Conservation (phyloP, 2,113 vertebrate genomes). For the Etheostoma spectabile region DNA sequence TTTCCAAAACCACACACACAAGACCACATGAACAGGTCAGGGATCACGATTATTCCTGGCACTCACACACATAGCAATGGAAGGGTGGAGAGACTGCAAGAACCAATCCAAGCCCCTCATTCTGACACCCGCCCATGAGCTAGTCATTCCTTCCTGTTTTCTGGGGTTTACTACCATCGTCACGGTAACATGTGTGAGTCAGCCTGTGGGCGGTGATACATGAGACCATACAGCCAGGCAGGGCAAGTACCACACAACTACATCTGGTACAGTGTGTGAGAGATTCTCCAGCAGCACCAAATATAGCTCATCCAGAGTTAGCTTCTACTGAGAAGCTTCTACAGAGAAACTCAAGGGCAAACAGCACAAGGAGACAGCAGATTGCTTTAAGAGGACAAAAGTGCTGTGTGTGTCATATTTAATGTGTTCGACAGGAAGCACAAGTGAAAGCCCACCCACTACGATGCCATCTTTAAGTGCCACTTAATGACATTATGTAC, state of each 20-base stretch:
- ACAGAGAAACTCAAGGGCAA: constrained; percentile 54
- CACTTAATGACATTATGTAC: neutral
- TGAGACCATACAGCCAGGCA: constrained; percentile 36
- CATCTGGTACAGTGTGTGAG: neutral
- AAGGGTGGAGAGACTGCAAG: constrained; percentile 17
- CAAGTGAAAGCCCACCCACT: constrained; percentile 10
- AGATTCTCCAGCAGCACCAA: constrained; percentile 31
- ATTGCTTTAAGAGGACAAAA: constrained; percentile 6
- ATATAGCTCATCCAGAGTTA: constrained; percentile 62
- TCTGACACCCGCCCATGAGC: constrained; percentile 7
- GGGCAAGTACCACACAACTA: constrained; percentile 8
- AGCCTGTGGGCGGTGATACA: constrained; percentile 7
- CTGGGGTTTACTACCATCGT: constrained; percentile 38
- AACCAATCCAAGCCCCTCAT: constrained; percentile 47
- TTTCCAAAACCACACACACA: neutral
- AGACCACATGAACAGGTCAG: constrained; percentile 22
- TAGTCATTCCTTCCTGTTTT: constrained; percentile 49
- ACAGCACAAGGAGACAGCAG: constrained; percentile 25
- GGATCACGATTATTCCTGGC: constrained; percentile 7
- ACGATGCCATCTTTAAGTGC: constrained; percentile 26
- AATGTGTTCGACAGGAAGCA: neutral
- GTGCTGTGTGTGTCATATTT: neutral
- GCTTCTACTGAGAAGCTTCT: constrained; percentile 23
- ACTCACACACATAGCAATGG: constrained; percentile 1
- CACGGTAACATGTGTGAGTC: constrained; percentile 40